Evolutionary conservation across 2,888 invertebrate genomes (phyloP).

Genomic region (Pachliopta kotzebuea): DNA sequence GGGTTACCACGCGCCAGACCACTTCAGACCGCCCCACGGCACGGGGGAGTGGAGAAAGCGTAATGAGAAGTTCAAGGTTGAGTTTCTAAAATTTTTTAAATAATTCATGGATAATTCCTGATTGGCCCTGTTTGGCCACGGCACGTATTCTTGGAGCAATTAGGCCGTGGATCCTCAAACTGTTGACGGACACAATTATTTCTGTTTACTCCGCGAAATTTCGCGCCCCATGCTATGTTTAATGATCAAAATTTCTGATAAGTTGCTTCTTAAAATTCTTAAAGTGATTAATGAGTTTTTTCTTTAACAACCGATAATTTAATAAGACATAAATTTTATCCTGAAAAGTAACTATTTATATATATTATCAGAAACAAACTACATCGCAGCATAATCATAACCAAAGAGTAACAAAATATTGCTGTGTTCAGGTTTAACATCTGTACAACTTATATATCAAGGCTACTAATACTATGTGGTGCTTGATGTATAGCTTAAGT

Average conservation of each 20-base stretch:
- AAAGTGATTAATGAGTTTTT: no score
- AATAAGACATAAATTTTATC: no score
- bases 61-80: conserved; percentile 48
- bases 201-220: conserved; percentile 21
- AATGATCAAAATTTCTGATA: conserved; percentile 9
- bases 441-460: no score
- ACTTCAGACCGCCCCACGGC: conserved; percentile 37
- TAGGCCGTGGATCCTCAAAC: conserved; percentile 10
- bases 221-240: background rate
- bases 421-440: no score
- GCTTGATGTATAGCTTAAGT: no score
- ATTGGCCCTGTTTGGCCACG: conserved; percentile 25
- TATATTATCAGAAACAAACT: no score
- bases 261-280: background rate
- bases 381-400: no score
- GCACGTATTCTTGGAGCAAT: conserved; percentile 20
- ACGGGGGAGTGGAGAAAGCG: conserved; percentile 45
- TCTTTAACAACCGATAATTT: no score
- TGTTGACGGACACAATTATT: conserved; percentile 18
- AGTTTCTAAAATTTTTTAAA: conserved; percentile 30
- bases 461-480: no score
- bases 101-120: conserved; percentile 25
- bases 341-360: no score
- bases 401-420: no score
- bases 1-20: conserved; percentile 30